Conservation (phyloP, 1,140 invertebrate genomes). For the Babylonia areolata region DNA sequence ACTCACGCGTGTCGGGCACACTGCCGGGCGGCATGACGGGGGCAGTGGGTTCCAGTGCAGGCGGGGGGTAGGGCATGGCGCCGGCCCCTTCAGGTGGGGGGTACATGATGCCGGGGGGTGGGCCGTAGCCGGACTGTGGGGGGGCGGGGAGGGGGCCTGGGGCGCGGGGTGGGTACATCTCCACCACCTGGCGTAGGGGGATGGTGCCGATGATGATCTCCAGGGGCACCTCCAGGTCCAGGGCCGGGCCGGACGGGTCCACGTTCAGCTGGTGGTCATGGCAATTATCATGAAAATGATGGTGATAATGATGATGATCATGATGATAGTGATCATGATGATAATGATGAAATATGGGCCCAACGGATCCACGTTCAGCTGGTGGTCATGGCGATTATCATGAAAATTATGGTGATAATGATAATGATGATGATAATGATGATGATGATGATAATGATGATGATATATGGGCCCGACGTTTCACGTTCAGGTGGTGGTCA, state of each 20-base stretch:
- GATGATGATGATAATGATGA: no score
- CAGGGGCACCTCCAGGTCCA: slow-evolving; percentile 60
- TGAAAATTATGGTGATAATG: background rate
- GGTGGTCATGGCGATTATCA: no score
- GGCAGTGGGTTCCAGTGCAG: background rate
- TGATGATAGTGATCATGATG: no score
- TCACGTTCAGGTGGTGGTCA: slow-evolving; percentile 54
- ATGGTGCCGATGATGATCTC: slow-evolving; percentile 62
- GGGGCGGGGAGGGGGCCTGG: background rate
- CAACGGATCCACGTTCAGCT: slow-evolving; percentile 62
- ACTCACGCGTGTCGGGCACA: slow-evolving; percentile 29
- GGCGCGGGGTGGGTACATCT: slow-evolving; percentile 38
- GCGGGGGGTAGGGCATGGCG: no score
- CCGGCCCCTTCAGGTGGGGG: background rate
- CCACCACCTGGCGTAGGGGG: slow-evolving; percentile 47
- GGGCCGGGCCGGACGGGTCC: slow-evolving; percentile 55
- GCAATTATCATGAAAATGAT: no score
- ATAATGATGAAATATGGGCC: slow-evolving; percentile 35
- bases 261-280: slow-evolving; percentile 55
- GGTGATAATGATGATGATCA: background rate
- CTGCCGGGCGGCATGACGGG: background rate
- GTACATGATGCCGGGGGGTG: background rate
- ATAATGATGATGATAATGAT: no score
- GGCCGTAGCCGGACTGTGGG: background rate
- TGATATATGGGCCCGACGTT: slow-evolving; percentile 48